These are phyloP conservation scores for Penaeus chinensis DNA, from an alignment of 1,140 invertebrate genomes.

Conservation along the genomic window DNA sequence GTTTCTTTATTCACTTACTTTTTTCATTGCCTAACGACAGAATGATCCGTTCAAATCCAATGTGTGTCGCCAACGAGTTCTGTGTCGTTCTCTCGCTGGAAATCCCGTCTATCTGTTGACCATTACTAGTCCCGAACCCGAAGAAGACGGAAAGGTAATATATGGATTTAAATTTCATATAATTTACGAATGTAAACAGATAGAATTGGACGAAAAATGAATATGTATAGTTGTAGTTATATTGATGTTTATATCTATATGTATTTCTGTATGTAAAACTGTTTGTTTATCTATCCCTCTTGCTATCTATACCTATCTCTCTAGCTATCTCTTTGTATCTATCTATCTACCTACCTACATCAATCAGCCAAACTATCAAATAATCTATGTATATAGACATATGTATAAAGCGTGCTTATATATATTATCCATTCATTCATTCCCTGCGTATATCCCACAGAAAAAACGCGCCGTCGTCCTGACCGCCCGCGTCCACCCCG, in stretches of 20 bases:
- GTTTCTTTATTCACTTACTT: background rate
- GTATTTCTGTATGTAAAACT: too few relatives aligned
- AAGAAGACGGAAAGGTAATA: conserved; percentile 60
- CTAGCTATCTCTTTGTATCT: background rate
- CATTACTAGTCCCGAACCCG: conserved; percentile 74
- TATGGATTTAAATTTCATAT: too few relatives aligned
- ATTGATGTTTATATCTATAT: too few relatives aligned
- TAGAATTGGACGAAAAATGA: too few relatives aligned
- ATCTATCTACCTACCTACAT: conserved; percentile 65
- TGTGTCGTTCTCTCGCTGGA: conserved; percentile 88
- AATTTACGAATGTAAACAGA: too few relatives aligned
- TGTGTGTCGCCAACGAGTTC: conserved; percentile 80
- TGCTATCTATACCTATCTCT: too few relatives aligned
- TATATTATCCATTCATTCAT: background rate
- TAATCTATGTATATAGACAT: background rate
- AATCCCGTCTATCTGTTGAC: conserved; percentile 94
- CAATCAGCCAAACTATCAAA: conserved; percentile 27
- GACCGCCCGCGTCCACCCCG: conserved; percentile 86
- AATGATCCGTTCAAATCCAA: conserved; percentile 83
- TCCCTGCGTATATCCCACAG: conserved; percentile 22
- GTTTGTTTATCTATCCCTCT: too few relatives aligned
- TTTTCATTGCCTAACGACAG: conserved; percentile 66
- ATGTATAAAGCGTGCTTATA: too few relatives aligned
- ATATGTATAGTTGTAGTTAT: too few relatives aligned
- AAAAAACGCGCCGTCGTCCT: conserved; percentile 74